Base-by-base conservation (phyloP, 2,888 invertebrate genomes). In the Cryptus armator region DNA sequence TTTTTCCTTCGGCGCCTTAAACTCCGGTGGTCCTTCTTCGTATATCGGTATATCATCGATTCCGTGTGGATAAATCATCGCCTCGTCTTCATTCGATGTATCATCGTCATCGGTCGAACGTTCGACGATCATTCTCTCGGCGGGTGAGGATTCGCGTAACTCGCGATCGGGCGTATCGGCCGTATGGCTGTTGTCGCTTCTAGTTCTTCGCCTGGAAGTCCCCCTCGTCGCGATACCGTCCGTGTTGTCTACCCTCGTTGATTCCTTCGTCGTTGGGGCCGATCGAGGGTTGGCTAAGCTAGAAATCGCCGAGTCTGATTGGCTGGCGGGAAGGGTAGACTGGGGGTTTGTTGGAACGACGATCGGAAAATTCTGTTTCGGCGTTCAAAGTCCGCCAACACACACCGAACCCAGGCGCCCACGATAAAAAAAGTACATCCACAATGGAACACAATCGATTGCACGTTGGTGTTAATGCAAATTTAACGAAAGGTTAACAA, bases 231-330 rank as follows among this genome's bases (percentile, higher is more conserved):
- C 68, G 78, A 62, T 37, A n/a, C 68, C 86, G 78, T 81, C 72
- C 67, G 76, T 51, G 14, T 59, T 78, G 84, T 88, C 87, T 68
- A 46, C 70, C 76, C 32, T 71, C 80, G 76, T 24, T 74, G 80
- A 29, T 80, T 68, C 76, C 77, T 48, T 46, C 46, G 46, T 78
- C 71, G 71, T 59, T 83, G 86, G 76, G 70, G 83, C 78, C 84
- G 89, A 76, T 85, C 86, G 88, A 86, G 77, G 88, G 85, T 84
- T 92, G 91, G 89, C 91, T 90, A 88, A 93, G 91, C 93, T 93
- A 92, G 91, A 93, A 93, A 93, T 90, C 91, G 93, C 92, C 93
- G 91, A 88, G 89, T 91, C 92, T 90, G 91, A 90, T 91, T 93
- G 92, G 91, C 91, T 91, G 85, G 87, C 87, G 86, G 89, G 88